Evolutionary conservation across 2,797 vertebrate species (phyloP).

Genomic region (Tauraco hartlaubi): DNA sequence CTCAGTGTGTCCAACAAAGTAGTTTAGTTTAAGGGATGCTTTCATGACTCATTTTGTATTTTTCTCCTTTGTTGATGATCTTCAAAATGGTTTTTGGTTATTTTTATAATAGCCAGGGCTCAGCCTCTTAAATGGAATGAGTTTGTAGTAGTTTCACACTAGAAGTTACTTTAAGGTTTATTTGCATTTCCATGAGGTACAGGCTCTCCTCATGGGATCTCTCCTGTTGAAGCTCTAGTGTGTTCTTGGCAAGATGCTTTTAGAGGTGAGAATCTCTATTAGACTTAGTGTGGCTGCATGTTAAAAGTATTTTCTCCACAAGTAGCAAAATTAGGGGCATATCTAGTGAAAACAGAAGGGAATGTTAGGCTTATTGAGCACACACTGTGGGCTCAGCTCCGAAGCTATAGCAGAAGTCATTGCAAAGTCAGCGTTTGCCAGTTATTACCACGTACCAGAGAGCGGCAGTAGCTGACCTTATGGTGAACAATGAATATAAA

Average conservation of each 20-base stretch:
- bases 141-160: neutral
- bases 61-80: neutral
- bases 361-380: constrained; percentile 50
- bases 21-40: neutral
- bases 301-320: neutral
- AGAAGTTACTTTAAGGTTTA: neutral
- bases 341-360: constrained; percentile 39
- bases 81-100: neutral
- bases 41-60: neutral
- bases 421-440: neutral
- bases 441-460: neutral
- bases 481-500: neutral
- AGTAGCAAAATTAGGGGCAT: neutral
- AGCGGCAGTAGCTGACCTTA: neutral
- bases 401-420: neutral
- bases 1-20: neutral
- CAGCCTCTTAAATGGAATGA: neutral
- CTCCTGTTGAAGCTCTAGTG: accelerated
- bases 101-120: neutral
- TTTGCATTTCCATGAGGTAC: neutral
- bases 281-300: neutral
- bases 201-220: neutral
- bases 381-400: neutral
- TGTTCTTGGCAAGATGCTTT: neutral
- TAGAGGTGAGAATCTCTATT: neutral